Percentiles rank a stretch among this genome's conserved stretches.
phyloP scores from a whole-genome alignment of 2,113 vertebrate genomes.

The Actenoides lindsayi region DNA sequence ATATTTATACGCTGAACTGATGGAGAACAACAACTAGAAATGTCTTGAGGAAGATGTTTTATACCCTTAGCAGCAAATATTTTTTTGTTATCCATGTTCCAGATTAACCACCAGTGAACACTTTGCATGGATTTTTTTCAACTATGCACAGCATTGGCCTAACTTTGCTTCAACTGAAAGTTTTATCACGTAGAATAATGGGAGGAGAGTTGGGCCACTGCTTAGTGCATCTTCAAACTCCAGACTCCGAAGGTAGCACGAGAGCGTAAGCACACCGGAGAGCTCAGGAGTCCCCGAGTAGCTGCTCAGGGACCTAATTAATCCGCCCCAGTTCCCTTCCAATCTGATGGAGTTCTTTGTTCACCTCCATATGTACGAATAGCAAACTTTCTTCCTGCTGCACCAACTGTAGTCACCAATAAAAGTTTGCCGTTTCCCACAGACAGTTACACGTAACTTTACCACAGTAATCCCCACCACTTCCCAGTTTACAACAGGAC shows the following conservation, averaged over 20 bases:
- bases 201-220: background rate
- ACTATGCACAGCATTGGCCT: background rate
- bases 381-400: background rate
- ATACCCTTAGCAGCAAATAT: background rate
- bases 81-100: background rate
- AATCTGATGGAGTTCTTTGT: background rate
- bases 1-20: background rate
- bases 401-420: background rate
- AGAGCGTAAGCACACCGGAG: background rate
- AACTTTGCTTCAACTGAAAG: background rate
- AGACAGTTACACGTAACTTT: background rate
- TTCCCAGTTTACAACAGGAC: background rate
- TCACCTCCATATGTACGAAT: background rate
- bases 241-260: background rate
- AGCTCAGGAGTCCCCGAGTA: background rate
- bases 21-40: background rate
- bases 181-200: background rate
- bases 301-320: constrained; percentile 44
- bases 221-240: background rate
- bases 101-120: background rate
- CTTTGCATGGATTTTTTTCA: background rate
- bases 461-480: background rate
- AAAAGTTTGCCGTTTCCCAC: background rate
- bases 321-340: constrained; percentile 10
- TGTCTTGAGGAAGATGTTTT: background rate